Percentiles rank a stretch among this genome's conserved stretches.
Evolutionary conservation across 2,113 vertebrate species (phyloP).

Genomic region (Meleagris gallopavo): DNA sequence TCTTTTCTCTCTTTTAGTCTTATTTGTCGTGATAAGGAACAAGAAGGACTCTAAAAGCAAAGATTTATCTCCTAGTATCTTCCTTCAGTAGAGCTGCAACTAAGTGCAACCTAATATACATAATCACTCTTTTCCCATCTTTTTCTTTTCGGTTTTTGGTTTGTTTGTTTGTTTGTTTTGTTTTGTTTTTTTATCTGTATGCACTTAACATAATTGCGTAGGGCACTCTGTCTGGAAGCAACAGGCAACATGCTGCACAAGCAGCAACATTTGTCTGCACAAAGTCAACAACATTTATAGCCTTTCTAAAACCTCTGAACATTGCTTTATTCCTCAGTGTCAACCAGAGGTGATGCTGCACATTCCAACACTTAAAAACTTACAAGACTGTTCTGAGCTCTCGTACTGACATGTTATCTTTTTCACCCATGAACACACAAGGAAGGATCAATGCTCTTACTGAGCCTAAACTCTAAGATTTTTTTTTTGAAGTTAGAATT

Average conservation of each 20-base stretch:
- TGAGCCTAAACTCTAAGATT: not conserved
- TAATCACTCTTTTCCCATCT: not conserved
- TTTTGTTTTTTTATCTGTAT: not conserved
- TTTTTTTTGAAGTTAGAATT: not conserved
- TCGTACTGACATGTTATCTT: not conserved
- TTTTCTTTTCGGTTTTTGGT: not conserved
- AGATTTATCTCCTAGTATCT: not conserved
- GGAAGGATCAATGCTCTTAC: not conserved
- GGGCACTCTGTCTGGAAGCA: not conserved
- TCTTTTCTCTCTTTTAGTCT: not conserved
- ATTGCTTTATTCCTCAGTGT: not conserved
- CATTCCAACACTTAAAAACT: not conserved
- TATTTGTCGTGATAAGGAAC: rapidly evolving
- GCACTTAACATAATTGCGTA: not conserved
- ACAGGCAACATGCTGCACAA: not conserved
- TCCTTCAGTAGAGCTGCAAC: not conserved
- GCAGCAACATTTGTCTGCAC: not conserved
- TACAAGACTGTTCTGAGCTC: not conserved
- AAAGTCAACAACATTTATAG: not conserved
- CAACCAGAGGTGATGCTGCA: not conserved
- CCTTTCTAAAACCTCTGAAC: not conserved
- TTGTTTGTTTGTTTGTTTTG: too few species aligned
- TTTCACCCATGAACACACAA: not conserved
- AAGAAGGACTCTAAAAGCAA: not conserved
- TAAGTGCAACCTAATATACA: not conserved